phyloP scores from a whole-genome alignment of 2,888 invertebrate species.

The Fragum sueziense region DNA sequence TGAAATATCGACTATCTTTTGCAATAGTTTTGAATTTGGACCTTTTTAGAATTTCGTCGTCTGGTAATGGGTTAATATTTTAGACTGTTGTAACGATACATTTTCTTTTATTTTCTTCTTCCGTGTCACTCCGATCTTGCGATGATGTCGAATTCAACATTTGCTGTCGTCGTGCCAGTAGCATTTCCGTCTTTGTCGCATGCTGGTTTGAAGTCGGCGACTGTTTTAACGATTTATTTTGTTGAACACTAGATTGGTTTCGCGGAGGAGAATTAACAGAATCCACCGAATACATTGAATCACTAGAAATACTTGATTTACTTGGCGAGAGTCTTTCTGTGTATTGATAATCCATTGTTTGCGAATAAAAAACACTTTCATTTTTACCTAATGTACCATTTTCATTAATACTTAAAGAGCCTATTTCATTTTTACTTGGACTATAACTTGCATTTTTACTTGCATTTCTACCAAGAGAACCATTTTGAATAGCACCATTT shows the following conservation, averaged over 20 bases:
- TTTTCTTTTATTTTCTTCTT: slow-evolving; percentile 52
- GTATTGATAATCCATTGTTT: slow-evolving; percentile 7
- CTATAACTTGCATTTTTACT: too few relatives aligned
- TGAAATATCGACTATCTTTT: not conserved
- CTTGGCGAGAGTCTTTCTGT: slow-evolving; percentile 8
- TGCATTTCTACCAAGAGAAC: slow-evolving; percentile 12
- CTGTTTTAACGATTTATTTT: slow-evolving; percentile 37
- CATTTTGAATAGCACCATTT: slow-evolving; percentile 16
- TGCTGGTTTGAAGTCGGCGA: slow-evolving; percentile 56
- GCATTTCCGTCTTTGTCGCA: slow-evolving; percentile 79
- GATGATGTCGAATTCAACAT: slow-evolving; percentile 43
- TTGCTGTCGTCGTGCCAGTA: slow-evolving; percentile 75
- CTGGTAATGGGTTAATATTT: not conserved
- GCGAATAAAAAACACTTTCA: slow-evolving; percentile 17
- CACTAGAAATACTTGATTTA: too few relatives aligned
- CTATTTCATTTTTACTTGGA: too few relatives aligned
- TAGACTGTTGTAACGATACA: slow-evolving; percentile 68
- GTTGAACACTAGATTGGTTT: slow-evolving; percentile 14
- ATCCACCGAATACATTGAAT: too few relatives aligned
- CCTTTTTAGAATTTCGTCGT: not conserved
- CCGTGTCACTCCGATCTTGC: slow-evolving; percentile 29
- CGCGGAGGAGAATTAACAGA: not conserved
- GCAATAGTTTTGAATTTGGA: not conserved
- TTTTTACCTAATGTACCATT: slow-evolving; percentile 15
- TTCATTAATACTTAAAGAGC: too few relatives aligned